Evolutionary conservation across 2,797 vertebrate species (phyloP).

Genomic region (Sylvilagus floridanus): DNA sequence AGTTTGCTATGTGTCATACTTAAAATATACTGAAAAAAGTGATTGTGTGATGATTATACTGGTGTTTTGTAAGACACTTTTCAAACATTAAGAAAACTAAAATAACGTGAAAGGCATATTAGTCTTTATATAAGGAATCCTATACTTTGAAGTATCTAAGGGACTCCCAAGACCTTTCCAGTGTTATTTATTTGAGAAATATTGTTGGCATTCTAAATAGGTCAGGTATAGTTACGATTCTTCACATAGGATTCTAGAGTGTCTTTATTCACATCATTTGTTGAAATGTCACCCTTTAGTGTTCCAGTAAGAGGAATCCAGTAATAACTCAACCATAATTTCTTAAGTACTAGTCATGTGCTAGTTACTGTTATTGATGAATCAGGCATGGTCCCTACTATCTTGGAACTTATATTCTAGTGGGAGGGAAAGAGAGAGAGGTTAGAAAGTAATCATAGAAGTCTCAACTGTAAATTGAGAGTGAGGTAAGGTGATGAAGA

Average conservation of each 20-base stretch:
- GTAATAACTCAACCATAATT: background rate
- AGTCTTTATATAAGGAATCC: background rate
- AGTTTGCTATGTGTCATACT: background rate
- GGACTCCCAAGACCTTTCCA: background rate
- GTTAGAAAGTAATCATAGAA: background rate
- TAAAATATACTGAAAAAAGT: background rate
- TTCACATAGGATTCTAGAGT: accelerated
- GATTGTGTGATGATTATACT: background rate
- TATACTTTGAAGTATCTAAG: background rate
- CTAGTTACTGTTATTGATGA: background rate
- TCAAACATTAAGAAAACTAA: background rate
- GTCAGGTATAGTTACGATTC: background rate
- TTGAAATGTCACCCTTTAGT: background rate
- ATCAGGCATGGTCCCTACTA: background rate
- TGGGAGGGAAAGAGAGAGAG: background rate
- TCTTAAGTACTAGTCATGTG: background rate
- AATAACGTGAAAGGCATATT: background rate
- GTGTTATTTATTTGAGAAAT: background rate
- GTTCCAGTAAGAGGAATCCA: background rate
- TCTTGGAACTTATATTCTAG: background rate
- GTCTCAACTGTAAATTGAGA: background rate
- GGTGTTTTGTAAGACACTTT: background rate
- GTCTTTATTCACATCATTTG: background rate
- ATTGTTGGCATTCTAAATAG: background rate
- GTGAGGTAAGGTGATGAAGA: background rate